Conservation (phyloP, 2,797 vertebrate genomes). For the Eulemur coronatus region DNA sequence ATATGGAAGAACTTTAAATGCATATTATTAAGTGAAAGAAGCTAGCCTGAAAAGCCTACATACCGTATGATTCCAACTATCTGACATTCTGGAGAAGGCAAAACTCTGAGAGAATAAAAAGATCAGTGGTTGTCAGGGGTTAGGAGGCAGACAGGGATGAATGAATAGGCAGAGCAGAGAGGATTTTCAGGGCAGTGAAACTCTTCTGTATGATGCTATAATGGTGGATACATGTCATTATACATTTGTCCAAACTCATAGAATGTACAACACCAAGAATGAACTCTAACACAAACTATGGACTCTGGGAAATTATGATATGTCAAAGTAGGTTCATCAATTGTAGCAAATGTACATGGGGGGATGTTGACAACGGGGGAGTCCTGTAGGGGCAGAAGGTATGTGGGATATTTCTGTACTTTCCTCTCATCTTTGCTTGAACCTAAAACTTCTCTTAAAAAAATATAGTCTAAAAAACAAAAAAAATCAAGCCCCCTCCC, state of each 20-base stretch:
- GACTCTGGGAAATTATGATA: neutral
- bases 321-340: neutral
- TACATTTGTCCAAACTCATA: neutral
- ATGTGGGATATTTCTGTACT: neutral
- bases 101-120: neutral
- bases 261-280: neutral
- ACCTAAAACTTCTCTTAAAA: neutral
- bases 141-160: neutral
- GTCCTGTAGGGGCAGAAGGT: rapidly evolving
- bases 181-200: neutral
- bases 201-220: neutral
- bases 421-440: neutral
- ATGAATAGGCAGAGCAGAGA: neutral
- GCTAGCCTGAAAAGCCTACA: neutral
- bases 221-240: neutral
- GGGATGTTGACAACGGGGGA: rapidly evolving
- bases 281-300: neutral
- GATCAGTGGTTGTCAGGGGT: too few relatives aligned
- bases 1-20: neutral
- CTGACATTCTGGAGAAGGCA: neutral
- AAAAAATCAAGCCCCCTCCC: neutral
- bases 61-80: neutral
- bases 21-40: neutral
- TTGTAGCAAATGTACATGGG: too few relatives aligned
- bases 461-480: neutral